Conservation (phyloP, 2,797 vertebrate genomes). For the Danio tinwini region DNA sequence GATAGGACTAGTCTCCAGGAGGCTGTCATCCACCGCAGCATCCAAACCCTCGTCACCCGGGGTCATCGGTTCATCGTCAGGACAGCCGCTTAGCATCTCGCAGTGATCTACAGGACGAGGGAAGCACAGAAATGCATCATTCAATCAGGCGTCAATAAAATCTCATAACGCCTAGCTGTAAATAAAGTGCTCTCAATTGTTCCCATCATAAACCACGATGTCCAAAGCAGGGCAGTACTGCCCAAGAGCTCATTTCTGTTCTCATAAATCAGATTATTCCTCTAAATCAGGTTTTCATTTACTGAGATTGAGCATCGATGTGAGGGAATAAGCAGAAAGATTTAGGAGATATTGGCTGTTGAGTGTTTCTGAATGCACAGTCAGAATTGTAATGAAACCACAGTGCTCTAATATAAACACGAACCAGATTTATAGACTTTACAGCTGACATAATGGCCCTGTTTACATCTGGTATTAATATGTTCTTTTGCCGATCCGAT, state of each 20-base stretch:
- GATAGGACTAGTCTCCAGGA: slow-evolving; percentile 94
- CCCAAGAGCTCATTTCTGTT: slow-evolving; percentile 26
- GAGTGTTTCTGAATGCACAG: slow-evolving; percentile 8
- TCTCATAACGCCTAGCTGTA: slow-evolving; percentile 3
- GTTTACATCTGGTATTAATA: background rate
- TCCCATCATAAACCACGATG: slow-evolving; percentile 42
- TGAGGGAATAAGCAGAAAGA: background rate
- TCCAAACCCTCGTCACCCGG: slow-evolving; percentile 92
- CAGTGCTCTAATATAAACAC: background rate
- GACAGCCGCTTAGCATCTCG: slow-evolving; percentile 89
- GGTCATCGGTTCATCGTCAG: slow-evolving; percentile 91
- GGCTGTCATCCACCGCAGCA: slow-evolving; percentile 87
- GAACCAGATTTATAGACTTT: slow-evolving; percentile 5
- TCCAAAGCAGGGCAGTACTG: slow-evolving; percentile 10
- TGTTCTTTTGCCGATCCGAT: background rate
- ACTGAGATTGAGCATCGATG: slow-evolving; percentile 18
- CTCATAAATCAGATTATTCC: slow-evolving; percentile 39
- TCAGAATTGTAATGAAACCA: slow-evolving; percentile 14
- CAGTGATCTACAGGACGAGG: slow-evolving; percentile 82
- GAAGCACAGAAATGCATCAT: slow-evolving; percentile 4
- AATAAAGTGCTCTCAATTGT: slow-evolving; percentile 37
- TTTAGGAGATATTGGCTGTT: slow-evolving; percentile 11
- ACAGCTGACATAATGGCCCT: background rate
- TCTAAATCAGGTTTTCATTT: slow-evolving; percentile 28
- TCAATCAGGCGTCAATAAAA: slow-evolving; percentile 5